Base-by-base conservation (phyloP, 2,113 vertebrate species). In the Panthera uncia region DNA sequence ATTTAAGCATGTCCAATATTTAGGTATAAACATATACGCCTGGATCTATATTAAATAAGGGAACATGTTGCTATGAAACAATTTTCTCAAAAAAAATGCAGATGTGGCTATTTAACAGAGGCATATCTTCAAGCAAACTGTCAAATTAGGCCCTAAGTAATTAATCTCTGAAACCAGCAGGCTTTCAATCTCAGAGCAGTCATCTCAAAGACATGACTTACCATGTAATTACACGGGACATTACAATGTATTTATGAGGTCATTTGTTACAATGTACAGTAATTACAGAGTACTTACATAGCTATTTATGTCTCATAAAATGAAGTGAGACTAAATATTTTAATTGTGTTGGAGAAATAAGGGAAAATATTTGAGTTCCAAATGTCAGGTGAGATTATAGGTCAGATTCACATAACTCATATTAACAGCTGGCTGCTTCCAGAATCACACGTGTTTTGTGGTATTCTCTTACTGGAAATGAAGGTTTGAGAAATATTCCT, bases 241-340 rank as follows among this genome's bases (percentile, higher is more conserved):
- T 98, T 98, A 98, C 98, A 97, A 98, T 98, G 95, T 97, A 98
- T 97, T 98, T 98, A 98, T 97, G 98, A 97, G 98, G 98, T 98
- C 98, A 98, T 98, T 98, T 97, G 96, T 98, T 98, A 98, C 95
- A 98, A 98, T 98, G 95, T 97, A 98, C 97, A 96, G 85, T 98
- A 98, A 98, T 98, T 98, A 98, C 91, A 93, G 97, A 93, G 73
- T 91, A 97, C 98, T 98, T 98, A 95, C 91, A 95, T 96, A 91
- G 95, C 97, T 98, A 98, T 98, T 98, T 98, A 97, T 97, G 95
- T 97, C 97, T 94, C 93, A 83, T 97, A 98, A 98, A 97, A 98
- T 98, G 97, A 98, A 98, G 95, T 97, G 98, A 97, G 97, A 95
- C 97, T 98, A 98, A 98, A 98, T 98, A 97, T 97, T 98, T 97